Conservation (phyloP, 2,113 vertebrate genomes). For the Laticauda laticaudata region DNA sequence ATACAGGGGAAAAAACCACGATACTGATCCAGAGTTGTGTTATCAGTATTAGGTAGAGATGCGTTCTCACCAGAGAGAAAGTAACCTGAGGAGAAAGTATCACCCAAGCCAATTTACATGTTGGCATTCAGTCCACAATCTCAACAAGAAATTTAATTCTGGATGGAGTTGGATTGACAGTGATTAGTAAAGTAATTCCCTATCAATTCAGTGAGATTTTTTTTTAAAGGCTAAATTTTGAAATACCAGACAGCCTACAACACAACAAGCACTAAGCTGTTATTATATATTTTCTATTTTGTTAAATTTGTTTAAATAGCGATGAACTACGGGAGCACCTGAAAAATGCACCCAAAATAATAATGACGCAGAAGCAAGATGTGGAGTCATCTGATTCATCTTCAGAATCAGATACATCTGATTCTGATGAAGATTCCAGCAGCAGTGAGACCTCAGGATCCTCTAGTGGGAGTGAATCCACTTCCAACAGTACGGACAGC, state of each 20-base stretch:
- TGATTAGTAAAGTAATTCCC: neutral
- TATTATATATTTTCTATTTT: neutral
- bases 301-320: constrained; percentile 63
- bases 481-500: constrained; percentile 69
- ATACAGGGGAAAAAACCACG: neutral
- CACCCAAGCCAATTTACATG: neutral
- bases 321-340: constrained; percentile 96
- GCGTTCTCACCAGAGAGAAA: neutral
- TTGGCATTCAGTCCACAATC: neutral
- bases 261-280: neutral
- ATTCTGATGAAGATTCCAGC: constrained; percentile 61
- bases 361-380: constrained; percentile 95
- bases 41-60: neutral
- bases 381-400: constrained; percentile 86
- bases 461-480: constrained; percentile 77
- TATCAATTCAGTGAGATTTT: neutral
- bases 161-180: neutral
- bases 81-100: neutral
- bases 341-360: constrained; percentile 96
- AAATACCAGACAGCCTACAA: neutral
- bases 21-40: neutral
- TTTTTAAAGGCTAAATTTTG: neutral
- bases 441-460: constrained; percentile 77
- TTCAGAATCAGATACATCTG: constrained; percentile 76
- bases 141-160: neutral